Conservation (phyloP, 2,888 invertebrate species). For the Amiota communis region DNA sequence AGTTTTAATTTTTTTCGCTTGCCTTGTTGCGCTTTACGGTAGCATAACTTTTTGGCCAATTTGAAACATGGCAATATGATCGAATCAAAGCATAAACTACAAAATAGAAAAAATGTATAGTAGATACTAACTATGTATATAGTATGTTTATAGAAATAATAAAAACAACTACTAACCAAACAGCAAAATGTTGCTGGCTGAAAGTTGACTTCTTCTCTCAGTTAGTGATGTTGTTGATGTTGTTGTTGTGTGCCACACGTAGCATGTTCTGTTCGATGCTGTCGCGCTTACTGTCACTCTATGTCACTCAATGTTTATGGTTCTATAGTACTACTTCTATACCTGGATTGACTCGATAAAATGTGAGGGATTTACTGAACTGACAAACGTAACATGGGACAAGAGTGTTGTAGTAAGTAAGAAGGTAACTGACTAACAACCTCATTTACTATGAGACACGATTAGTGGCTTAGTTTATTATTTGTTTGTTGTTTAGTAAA, state of each 20-base stretch:
- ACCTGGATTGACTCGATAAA: neutral
- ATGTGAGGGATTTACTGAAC: neutral
- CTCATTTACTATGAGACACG: neutral
- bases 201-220: neutral
- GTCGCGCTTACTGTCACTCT: neutral
- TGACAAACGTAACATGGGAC: no score
- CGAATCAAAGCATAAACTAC: neutral
- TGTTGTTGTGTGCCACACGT: no score
- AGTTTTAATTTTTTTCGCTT: slow-evolving; percentile 8
- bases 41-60: slow-evolving; percentile 41
- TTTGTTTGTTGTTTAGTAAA: neutral
- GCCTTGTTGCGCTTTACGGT: slow-evolving; percentile 30
- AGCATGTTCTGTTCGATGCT: slow-evolving; percentile 24
- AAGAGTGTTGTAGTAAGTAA: no score
- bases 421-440: neutral
- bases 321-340: no score
- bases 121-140: no score
- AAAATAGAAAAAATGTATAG: no score
- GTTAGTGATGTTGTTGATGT: slow-evolving; percentile 11
- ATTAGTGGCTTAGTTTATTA: neutral
- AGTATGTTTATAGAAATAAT: no score
- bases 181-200: neutral
- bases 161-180: no score
- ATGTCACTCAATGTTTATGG: neutral
- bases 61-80: slow-evolving; percentile 33